These are phyloP conservation scores for Leptinotarsa defecta DNA, from an alignment of 1,140 invertebrate species.

Conservation along the genomic window DNA sequence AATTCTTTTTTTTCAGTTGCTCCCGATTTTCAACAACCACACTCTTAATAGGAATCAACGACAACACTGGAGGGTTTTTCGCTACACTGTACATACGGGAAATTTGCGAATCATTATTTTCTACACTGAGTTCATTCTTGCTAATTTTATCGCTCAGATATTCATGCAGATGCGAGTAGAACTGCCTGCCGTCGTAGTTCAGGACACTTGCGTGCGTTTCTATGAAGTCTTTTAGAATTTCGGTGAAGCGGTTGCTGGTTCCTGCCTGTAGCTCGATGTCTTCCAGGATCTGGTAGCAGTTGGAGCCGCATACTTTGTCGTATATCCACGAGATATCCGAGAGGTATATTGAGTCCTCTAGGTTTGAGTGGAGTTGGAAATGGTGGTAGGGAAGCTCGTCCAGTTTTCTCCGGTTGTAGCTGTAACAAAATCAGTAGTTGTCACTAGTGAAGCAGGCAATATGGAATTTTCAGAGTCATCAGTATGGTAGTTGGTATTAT, in stretches of 20 bases:
- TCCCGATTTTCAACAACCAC: conserved; percentile 35
- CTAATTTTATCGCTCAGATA: conserved; percentile 60
- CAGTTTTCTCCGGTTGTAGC: conserved; percentile 78
- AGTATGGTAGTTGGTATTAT: too few species aligned
- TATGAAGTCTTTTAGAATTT: conserved; percentile 67
- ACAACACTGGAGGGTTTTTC: conserved; percentile 60
- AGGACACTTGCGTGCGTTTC: conserved; percentile 68
- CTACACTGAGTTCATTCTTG: conserved; percentile 43
- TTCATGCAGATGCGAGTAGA: conserved; percentile 70
- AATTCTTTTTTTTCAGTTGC: conserved; percentile 22
- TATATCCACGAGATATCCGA: conserved; percentile 74
- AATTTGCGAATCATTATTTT: conserved; percentile 46
- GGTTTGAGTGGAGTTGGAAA: conserved; percentile 49
- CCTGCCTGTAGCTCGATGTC: conserved; percentile 64
- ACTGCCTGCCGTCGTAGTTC: conserved; percentile 75
- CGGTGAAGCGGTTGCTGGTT: conserved; percentile 62
- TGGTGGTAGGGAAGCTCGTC: conserved; percentile 81
- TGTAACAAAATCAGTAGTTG: conserved; percentile 43
- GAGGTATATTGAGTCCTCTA: conserved; percentile 57
- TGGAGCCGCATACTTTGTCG: conserved; percentile 73
- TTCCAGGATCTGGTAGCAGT: conserved; percentile 68
- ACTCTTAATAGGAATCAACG: conserved; percentile 59
- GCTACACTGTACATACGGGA: conserved; percentile 56
- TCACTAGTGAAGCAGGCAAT: too few species aligned
- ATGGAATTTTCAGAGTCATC: too few species aligned